These are phyloP conservation scores for Eolophus roseicapilla DNA, from an alignment of 2,113 vertebrate species.

Conservation along the genomic window DNA sequence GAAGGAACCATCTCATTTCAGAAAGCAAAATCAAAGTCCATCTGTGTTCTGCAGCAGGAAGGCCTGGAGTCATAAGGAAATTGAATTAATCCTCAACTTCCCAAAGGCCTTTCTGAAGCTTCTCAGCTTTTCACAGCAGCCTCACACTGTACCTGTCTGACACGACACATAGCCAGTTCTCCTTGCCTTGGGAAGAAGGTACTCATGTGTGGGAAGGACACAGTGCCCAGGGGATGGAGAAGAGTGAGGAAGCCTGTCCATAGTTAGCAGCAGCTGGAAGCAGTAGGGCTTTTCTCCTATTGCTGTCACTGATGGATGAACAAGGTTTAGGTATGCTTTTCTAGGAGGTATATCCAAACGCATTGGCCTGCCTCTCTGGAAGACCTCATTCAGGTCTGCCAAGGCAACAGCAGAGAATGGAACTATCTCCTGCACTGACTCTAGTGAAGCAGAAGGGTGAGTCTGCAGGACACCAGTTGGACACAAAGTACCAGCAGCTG, in stretches of 20 bases:
- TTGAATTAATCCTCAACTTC: not conserved
- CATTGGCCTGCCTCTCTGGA: not conserved
- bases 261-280: not conserved
- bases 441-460: not conserved
- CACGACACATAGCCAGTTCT: not conserved
- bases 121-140: conserved; percentile 3
- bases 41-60: not conserved
- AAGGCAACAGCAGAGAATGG: not conserved
- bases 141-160: not conserved
- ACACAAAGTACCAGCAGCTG: not conserved
- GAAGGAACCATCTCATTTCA: conserved; percentile 5
- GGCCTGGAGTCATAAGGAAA: not conserved
- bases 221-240: not conserved
- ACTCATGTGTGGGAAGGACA: not conserved
- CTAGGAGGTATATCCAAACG: not conserved
- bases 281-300: not conserved
- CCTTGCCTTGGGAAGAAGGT: not conserved
- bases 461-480: not conserved
- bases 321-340: not conserved
- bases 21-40: not conserved
- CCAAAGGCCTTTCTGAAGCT: not conserved
- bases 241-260: not conserved
- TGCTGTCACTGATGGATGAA: not conserved
- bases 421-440: not conserved
- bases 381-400: not conserved